phyloP scores from a whole-genome alignment of 1,140 invertebrate genomes.

The Mercenaria mercenaria region DNA sequence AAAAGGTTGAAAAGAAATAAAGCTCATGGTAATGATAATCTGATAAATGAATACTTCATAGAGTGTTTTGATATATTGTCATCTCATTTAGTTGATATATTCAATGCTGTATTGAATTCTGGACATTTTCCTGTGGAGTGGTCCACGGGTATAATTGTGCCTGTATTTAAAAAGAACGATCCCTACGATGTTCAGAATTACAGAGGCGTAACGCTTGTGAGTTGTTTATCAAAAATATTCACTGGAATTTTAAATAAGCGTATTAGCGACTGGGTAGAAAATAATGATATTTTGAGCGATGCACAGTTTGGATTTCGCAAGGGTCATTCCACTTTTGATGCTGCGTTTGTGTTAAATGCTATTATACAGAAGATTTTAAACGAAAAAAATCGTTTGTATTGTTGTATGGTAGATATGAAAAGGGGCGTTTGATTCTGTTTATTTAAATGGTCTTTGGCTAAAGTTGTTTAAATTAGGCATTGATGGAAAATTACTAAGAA shows the following conservation, averaged over 20 bases:
- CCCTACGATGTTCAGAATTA: neutral
- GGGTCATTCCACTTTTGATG: constrained; percentile 8
- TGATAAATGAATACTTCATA: constrained; percentile 3
- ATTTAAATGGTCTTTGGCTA: constrained; percentile 7
- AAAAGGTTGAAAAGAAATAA: neutral
- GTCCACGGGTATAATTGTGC: neutral
- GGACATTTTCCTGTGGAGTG: neutral
- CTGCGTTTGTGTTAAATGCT: neutral
- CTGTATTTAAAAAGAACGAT: neutral
- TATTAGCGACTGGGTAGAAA: neutral
- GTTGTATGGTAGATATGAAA: constrained; percentile 18
- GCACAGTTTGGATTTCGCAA: constrained; percentile 42
- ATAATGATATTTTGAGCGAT: neutral
- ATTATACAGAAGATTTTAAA: neutral
- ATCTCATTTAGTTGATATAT: constrained; percentile 12
- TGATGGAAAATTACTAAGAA: neutral
- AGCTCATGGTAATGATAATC: neutral
- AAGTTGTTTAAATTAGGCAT: constrained; percentile 3
- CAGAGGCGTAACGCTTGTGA: neutral
- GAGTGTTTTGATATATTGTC: constrained; percentile 3
- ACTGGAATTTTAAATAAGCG: neutral
- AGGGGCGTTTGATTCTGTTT: constrained; percentile 15
- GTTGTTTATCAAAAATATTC: constrained; percentile 19
- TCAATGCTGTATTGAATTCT: neutral
- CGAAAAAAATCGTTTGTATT: constrained; percentile 13